Conservation (phyloP, 35 echinoderm and acorn worm genomes). For the Apostichopus japonicus region DNA sequence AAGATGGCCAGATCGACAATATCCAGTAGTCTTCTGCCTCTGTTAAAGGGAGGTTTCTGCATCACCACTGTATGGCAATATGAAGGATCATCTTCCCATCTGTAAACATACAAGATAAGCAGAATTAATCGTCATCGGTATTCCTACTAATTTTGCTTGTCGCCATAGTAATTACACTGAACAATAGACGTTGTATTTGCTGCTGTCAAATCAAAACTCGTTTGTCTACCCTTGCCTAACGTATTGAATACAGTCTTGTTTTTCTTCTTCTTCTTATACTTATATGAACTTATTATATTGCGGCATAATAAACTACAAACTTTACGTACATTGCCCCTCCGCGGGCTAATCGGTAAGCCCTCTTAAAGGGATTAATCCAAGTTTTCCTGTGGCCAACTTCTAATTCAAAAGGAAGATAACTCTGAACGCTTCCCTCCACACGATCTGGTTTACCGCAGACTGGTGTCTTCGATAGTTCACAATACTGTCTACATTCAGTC, state of each 20-base stretch:
- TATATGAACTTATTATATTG: no score
- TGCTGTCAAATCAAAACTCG: no score
- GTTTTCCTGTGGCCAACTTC: not conserved
- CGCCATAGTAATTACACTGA: no score
- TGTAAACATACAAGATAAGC: not conserved
- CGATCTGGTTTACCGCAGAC: slow-evolving; percentile 5
- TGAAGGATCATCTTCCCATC: not conserved
- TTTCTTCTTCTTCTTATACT: no score
- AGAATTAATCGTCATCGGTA: no score
- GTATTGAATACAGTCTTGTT: no score
- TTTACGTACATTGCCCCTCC: not conserved
- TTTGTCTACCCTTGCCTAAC: no score
- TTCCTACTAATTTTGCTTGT: no score
- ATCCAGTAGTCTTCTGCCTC: slow-evolving; percentile 15
- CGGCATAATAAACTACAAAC: no score
- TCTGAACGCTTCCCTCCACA: not conserved
- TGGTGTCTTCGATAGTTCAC: not conserved
- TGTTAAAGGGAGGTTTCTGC: not conserved
- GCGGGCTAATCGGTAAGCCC: not conserved
- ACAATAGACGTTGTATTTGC: no score
- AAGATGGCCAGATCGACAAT: slow-evolving; percentile 2
- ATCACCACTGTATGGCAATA: slow-evolving; percentile 15
- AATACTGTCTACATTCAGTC: slow-evolving; percentile 3
- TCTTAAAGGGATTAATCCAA: slow-evolving; percentile 8
- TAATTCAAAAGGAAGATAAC: not conserved